Evolutionary conservation across 2,888 invertebrate species (phyloP).

Genomic region (Dendrolimus pini): DNA sequence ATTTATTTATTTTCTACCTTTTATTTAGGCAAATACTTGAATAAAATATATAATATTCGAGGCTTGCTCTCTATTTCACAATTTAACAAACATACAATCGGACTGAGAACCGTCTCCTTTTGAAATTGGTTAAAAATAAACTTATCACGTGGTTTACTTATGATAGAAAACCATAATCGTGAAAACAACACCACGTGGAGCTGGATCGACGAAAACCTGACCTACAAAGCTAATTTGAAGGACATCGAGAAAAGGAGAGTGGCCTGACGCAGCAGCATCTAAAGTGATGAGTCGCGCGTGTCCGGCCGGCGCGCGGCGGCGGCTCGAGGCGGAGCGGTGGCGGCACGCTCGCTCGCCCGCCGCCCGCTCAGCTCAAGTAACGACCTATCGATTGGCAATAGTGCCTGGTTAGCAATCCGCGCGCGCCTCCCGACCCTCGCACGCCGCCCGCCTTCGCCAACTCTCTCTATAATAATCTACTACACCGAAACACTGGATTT

Average conservation of each 20-base stretch:
- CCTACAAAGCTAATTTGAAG: constrained; percentile 77
- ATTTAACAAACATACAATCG: too few species aligned
- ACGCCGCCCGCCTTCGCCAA: constrained; percentile 21
- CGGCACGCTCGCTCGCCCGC: constrained; percentile 2
- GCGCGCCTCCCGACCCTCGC: constrained; percentile 27
- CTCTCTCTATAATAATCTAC: constrained; percentile 28
- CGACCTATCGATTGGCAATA: constrained; percentile 76
- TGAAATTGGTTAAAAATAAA: constrained; percentile 11
- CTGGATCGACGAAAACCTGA: constrained; percentile 67
- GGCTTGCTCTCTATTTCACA: too few species aligned
- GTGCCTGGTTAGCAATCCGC: constrained; percentile 70
- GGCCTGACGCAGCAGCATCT: constrained; percentile 73
- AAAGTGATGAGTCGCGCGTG: constrained; percentile 75
- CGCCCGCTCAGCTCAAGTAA: constrained; percentile 52
- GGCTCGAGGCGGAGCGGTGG: constrained; percentile 15
- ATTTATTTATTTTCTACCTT: too few species aligned
- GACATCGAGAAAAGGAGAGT: constrained; percentile 77
- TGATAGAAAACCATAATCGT: constrained; percentile 26
- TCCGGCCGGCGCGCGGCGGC: constrained; percentile 37
- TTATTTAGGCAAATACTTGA: too few species aligned
- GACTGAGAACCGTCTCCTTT: too few species aligned
- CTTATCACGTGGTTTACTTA: constrained; percentile 26
- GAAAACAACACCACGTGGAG: constrained; percentile 71
- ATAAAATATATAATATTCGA: too few species aligned
- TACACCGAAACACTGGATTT: not conserved